Evolutionary conservation across 2,888 invertebrate species (phyloP), one percentile per base, ranked within the genome.

Genomic region (Muschampia plurimacula): DNA sequence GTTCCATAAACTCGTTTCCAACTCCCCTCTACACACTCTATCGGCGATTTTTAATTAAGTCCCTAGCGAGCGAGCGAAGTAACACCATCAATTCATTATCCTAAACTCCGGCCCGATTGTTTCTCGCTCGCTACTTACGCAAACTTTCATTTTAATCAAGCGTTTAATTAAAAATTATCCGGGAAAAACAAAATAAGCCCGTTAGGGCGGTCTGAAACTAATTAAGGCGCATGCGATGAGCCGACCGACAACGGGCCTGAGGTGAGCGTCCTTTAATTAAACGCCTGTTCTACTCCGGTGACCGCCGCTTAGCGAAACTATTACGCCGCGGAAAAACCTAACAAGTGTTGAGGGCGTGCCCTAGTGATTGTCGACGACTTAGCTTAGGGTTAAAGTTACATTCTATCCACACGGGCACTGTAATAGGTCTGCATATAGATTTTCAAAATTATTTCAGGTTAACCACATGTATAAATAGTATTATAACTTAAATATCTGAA

Each of bases 131-230:
- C 91, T 93, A 94, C 94, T 94, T 94, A 93, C 91, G 92, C 93
- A 93, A 94, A 94, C 93, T 94, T 93, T 94, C 92, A 94, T 94
- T 94, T 94, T 94, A 93, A 94, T 94, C 94, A 94, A 93, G 93
- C 94, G 92, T 94, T 93, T 94, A 94, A 94, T 94, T 94, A 93
- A 94, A 94, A 94, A 94, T 94, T 94, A 93, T 93, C 93, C 91
- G 92, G 92, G 93, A 93, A 94, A 93, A 93, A 94, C 94, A 93
- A 94, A 94, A 93, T 93, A 93, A 93, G 93, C 90, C 92, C 88
- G 93, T 92, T 92, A 92, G 92, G 92, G 91, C 90, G 91, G 92
- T 89, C 90, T 91, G 92, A 89, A 86, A 92, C 91, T 93, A 94
- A 94, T 93, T 93, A 94, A 92, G 93, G 92, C 89, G 90, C 90